Percentiles rank a stretch among this genome's conserved stretches.
These are phyloP conservation scores for Hafferia zeledoni DNA, from an alignment of 2,797 vertebrate species.

Conservation along the genomic window DNA sequence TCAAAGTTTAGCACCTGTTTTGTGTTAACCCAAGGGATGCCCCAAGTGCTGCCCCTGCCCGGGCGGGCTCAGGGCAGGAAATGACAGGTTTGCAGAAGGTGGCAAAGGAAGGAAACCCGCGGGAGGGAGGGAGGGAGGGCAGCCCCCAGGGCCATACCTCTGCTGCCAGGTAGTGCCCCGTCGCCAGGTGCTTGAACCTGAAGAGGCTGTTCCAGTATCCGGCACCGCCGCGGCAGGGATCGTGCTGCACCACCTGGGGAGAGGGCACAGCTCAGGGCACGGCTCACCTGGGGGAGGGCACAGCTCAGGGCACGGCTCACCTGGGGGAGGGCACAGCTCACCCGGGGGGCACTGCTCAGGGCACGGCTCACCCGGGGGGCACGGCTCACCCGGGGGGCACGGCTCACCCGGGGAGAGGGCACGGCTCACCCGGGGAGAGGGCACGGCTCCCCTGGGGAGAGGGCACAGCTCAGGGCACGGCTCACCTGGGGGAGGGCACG, in stretches of 20 bases:
- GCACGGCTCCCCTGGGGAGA: too few species aligned
- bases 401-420: too few species aligned
- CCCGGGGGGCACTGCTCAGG: too few species aligned
- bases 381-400: too few species aligned
- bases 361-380: too few species aligned
- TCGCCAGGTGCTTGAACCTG: constrained; percentile 97
- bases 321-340: too few species aligned
- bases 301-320: too few species aligned
- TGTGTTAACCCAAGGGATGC: background rate
- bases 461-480: too few species aligned
- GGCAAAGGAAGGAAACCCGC: background rate
- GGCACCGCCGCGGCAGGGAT: constrained; percentile 94
- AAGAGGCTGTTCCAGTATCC: constrained; percentile 99
- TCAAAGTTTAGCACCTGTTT: background rate
- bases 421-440: too few species aligned
- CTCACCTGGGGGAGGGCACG: too few species aligned
- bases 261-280: background rate
- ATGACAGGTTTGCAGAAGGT: background rate
- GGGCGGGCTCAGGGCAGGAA: background rate
- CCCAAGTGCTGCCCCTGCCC: background rate
- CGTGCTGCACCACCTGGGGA: constrained; percentile 93
- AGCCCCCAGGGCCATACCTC: constrained; percentile 81
- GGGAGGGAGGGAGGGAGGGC: background rate
- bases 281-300: background rate
- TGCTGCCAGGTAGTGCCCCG: constrained; percentile 95